These are phyloP conservation scores for Meta bourneti DNA, from an alignment of 2,888 invertebrate genomes.

Conservation along the genomic window DNA sequence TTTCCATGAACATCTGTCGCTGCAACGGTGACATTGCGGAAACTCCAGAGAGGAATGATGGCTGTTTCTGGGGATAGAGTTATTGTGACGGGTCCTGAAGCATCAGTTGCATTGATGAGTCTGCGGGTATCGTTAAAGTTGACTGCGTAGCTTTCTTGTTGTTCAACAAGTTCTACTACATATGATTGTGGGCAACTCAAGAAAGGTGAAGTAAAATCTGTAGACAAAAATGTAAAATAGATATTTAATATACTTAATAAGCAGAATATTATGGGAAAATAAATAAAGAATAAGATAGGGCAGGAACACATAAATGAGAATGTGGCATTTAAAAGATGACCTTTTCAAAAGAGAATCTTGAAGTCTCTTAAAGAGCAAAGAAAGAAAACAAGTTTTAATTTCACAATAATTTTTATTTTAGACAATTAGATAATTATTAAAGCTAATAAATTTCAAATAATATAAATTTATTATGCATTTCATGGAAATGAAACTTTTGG, in stretches of 20 bases:
- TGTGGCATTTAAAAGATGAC: background rate
- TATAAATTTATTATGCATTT: no score
- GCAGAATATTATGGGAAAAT: background rate
- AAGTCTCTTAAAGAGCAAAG: background rate
- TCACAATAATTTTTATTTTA: no score
- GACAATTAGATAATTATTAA: no score
- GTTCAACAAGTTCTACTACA: conserved; percentile 93
- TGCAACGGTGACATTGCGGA: conserved; percentile 87
- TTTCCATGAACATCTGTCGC: conserved; percentile 94
- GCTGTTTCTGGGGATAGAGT: conserved; percentile 90
- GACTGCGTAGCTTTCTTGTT: conserved; percentile 93
- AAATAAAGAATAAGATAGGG: background rate
- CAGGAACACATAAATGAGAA: background rate
- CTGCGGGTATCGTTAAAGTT: conserved; percentile 94
- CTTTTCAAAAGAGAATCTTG: background rate
- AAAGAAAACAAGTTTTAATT: no score
- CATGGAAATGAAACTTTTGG: no score
- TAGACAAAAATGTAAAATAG: conserved; percentile 3
- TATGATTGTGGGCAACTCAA: conserved; percentile 96
- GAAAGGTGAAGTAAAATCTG: conserved; percentile 93
- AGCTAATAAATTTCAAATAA: no score
- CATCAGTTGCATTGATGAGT: conserved; percentile 91
- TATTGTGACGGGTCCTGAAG: conserved; percentile 90
- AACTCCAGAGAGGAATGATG: conserved; percentile 84
- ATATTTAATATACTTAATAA: background rate